Conservation (phyloP, 2,888 invertebrate species). For the Drosophila acutilabella region DNA sequence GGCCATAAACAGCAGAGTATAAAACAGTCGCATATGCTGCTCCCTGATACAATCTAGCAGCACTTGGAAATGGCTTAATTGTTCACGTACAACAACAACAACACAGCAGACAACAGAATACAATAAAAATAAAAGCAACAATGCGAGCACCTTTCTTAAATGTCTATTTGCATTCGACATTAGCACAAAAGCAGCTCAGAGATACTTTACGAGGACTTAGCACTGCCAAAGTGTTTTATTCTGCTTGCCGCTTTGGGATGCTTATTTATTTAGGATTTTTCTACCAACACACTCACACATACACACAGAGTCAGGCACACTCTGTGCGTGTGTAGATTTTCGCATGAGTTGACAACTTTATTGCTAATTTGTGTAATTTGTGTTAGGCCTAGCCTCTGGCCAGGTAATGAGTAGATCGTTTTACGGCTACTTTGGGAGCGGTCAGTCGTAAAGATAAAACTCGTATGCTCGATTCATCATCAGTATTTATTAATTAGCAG, state of each 20-base stretch:
- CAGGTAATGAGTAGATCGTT: constrained; percentile 34
- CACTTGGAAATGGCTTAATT: constrained; percentile 52
- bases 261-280: constrained; percentile 60
- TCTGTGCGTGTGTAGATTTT: constrained; percentile 37
- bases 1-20: constrained; percentile 19
- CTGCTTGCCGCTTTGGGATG: constrained; percentile 32
- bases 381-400: constrained; percentile 21
- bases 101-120: not conserved
- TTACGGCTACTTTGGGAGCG: constrained; percentile 38
- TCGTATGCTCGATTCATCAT: constrained; percentile 22
- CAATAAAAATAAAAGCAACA: constrained; percentile 15
- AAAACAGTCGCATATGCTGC: constrained; percentile 16
- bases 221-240: constrained; percentile 56
- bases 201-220: constrained; percentile 63
- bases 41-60: constrained; percentile 17
- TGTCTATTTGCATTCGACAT: constrained; percentile 66
- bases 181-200: constrained; percentile 57
- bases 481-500: constrained; percentile 66
- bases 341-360: constrained; percentile 74
- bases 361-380: constrained; percentile 58
- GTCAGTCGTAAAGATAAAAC: constrained; percentile 37
- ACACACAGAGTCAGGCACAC: not conserved
- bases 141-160: constrained; percentile 25
- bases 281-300: not conserved
- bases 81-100: constrained; percentile 42